Percentiles rank a stretch among this genome's conserved stretches.
Conservation (phyloP, 2,113 vertebrate genomes). For the Salvelinus fontinalis region DNA sequence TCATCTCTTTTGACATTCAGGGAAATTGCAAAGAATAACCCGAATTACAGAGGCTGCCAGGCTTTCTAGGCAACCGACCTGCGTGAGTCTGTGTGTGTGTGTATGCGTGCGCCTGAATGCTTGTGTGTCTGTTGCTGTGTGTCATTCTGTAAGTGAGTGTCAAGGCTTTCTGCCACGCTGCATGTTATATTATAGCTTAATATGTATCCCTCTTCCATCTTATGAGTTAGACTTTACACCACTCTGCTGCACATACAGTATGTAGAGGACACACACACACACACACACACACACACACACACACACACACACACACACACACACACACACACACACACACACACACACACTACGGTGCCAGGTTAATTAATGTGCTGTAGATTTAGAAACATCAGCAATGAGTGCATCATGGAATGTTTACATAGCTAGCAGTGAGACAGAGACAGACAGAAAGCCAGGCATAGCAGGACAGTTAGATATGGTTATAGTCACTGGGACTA, state of each 20-base stretch:
- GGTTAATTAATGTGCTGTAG: background rate
- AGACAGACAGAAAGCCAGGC: background rate
- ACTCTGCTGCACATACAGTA: conserved; percentile 16
- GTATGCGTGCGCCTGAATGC: background rate
- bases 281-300: conserved; percentile 9
- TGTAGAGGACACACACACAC: background rate
- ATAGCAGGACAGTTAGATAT: background rate
- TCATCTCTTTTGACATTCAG: conserved; percentile 27
- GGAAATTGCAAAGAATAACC: conserved; percentile 18
- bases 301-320: conserved; percentile 9
- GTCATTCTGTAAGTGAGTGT: background rate
- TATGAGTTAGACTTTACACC: conserved; percentile 33
- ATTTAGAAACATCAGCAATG: conserved; percentile 2
- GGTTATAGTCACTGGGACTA: background rate
- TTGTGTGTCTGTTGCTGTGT: background rate
- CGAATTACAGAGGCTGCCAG: conserved; percentile 8
- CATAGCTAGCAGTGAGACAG: background rate
- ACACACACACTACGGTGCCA: background rate
- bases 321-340: conserved; percentile 9
- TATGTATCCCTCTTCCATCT: conserved; percentile 19
- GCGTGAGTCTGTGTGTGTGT: conserved; percentile 3
- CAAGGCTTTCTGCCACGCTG: background rate
- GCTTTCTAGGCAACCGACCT: background rate
- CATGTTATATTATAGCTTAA: conserved; percentile 15
- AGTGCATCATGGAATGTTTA: background rate